phyloP scores from a whole-genome alignment of 2,888 invertebrate species.

The Chymomyza amoena region DNA sequence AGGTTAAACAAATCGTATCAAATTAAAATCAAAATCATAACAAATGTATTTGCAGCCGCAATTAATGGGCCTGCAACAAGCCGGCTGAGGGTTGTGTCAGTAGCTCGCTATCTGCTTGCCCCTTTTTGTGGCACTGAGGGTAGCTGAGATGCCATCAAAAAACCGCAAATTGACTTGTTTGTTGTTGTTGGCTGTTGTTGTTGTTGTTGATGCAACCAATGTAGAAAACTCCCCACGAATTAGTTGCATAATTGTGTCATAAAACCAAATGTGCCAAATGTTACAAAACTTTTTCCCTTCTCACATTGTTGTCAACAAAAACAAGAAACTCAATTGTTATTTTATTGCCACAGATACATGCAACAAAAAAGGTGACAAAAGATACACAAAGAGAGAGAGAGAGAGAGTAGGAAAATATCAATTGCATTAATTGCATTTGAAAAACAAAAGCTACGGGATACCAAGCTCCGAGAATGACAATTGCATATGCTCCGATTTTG shows the following conservation, averaged over 20 bases:
- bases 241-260: constrained; percentile 77
- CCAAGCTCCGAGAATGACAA: background rate
- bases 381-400: background rate
- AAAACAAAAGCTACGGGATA: background rate
- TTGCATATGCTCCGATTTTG: background rate
- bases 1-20: constrained; percentile 29
- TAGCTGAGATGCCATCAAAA: background rate
- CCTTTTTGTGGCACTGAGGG: background rate
- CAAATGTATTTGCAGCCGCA: constrained; percentile 50
- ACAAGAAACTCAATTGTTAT: background rate
- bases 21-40: constrained; percentile 51
- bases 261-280: constrained; percentile 79
- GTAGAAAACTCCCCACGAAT: constrained; percentile 70
- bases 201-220: background rate
- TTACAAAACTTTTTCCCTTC: constrained; percentile 41
- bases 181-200: constrained; percentile 16
- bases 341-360: background rate
- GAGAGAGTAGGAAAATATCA: background rate
- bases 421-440: background rate
- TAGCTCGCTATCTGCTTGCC: constrained; percentile 34
- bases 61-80: constrained; percentile 50
- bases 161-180: constrained; percentile 70
- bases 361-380: background rate
- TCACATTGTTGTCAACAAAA: background rate
- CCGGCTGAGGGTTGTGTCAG: constrained; percentile 24